Evolutionary conservation across 1,140 invertebrate species (phyloP).

Genomic region (Tetramorium alpestre): DNA sequence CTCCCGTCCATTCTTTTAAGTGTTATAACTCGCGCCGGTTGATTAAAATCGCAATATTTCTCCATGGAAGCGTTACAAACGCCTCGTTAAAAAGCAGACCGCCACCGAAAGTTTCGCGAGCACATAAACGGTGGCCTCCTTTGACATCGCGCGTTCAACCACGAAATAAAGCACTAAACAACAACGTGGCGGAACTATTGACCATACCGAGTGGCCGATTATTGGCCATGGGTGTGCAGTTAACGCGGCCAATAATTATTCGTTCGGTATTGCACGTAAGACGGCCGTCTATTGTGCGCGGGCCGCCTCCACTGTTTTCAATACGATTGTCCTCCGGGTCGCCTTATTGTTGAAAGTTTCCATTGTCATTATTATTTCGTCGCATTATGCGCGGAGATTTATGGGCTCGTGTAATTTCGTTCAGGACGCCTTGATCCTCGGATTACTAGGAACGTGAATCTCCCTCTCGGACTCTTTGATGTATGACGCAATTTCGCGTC

Average conservation of each 20-base stretch:
- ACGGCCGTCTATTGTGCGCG: slow-evolving; percentile 77
- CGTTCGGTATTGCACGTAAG: slow-evolving; percentile 73
- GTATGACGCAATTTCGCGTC: slow-evolving; percentile 52
- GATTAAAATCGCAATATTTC: slow-evolving; percentile 56
- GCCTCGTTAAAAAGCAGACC: slow-evolving; percentile 43
- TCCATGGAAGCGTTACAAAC: slow-evolving; percentile 37
- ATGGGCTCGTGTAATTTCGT: slow-evolving; percentile 78
- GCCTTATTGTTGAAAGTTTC: slow-evolving; percentile 84
- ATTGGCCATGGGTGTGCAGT: slow-evolving; percentile 23
- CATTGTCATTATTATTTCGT: slow-evolving; percentile 84
- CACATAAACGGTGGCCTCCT: slow-evolving; percentile 43
- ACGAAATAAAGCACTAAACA: slow-evolving; percentile 72
- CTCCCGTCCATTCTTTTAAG: slow-evolving; percentile 23
- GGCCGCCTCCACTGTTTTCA: slow-evolving; percentile 79
- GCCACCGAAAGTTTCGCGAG: slow-evolving; percentile 57
- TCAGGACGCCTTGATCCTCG: slow-evolving; percentile 46
- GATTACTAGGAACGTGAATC: slow-evolving; percentile 52
- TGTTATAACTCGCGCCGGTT: slow-evolving; percentile 23
- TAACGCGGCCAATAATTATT: slow-evolving; percentile 77
- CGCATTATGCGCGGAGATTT: slow-evolving; percentile 80
- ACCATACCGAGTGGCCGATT: background rate
- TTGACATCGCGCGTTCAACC: slow-evolving; percentile 66
- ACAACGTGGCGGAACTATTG: slow-evolving; percentile 62
- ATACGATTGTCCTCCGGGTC: slow-evolving; percentile 80
- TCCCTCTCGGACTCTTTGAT: slow-evolving; percentile 45